Conservation (phyloP, 1,140 invertebrate genomes). For the Mactra quadrangularis region DNA sequence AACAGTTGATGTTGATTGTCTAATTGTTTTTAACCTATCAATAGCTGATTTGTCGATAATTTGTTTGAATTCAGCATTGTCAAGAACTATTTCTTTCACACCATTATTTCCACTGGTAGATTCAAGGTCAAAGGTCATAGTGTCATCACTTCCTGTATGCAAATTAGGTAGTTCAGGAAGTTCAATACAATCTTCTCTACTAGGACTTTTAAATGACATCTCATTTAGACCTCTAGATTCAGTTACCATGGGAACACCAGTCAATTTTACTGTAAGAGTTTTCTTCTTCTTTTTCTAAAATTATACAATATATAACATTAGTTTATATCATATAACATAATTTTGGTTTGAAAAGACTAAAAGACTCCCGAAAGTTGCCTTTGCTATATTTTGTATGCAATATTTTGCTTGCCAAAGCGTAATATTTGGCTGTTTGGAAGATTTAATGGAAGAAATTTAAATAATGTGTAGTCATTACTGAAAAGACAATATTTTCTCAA, state of each 20-base stretch:
- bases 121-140: background rate
- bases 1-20: too few relatives aligned
- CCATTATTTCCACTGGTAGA: background rate
- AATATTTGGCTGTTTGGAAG: too few relatives aligned
- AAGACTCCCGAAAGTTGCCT: background rate
- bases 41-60: background rate
- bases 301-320: background rate
- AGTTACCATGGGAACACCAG: conserved; percentile 10
- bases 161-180: conserved; percentile 36
- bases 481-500: too few relatives aligned
- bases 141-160: background rate
- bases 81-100: conserved; percentile 9
- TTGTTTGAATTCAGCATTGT: conserved; percentile 9
- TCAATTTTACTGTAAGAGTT: conserved; percentile 15
- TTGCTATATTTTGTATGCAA: too few relatives aligned
- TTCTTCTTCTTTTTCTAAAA: conserved; percentile 43
- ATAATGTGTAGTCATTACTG: too few relatives aligned
- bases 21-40: background rate
- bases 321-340: background rate
- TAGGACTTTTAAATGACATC: conserved; percentile 3
- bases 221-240: conserved; percentile 19
- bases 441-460: too few relatives aligned
- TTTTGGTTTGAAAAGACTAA: too few relatives aligned
- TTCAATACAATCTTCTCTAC: conserved; percentile 32
- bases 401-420: too few relatives aligned